Conservation (phyloP, 2,797 vertebrate genomes). For the Melanogrammus aeglefinus region DNA sequence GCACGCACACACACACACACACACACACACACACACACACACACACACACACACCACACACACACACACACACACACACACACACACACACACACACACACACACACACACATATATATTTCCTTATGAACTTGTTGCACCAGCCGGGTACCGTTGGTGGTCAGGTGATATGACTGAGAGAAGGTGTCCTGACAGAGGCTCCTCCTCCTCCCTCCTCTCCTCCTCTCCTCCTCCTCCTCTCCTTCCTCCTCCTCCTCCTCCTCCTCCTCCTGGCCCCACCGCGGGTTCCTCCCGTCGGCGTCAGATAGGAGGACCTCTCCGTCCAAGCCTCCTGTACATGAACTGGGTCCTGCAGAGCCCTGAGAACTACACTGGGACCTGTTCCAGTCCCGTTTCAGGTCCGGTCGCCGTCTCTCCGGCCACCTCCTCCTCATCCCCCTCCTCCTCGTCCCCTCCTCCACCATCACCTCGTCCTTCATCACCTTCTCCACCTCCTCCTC, state of each 20-base stretch:
- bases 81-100: too few relatives aligned
- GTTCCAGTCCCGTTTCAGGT: constrained; percentile 3
- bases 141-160: constrained; percentile 60
- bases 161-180: constrained; percentile 58
- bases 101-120: constrained; percentile 15
- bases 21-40: too few relatives aligned
- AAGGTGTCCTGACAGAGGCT: constrained; percentile 47
- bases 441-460: too few relatives aligned
- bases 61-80: too few relatives aligned
- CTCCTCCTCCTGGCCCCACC: constrained; percentile 26
- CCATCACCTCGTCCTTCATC: too few relatives aligned
- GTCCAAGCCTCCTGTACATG: constrained; percentile 59
- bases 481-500: too few relatives aligned
- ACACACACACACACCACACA: too few relatives aligned
- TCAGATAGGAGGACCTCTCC: constrained; percentile 52
- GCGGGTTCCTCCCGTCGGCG: constrained; percentile 41
- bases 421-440: constrained; percentile 25
- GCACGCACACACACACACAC: too few relatives aligned
- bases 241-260: background rate
- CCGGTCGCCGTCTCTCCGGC: constrained; percentile 25
- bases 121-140: constrained; percentile 59
- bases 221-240: constrained; percentile 19
- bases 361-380: constrained; percentile 35
- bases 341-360: constrained; percentile 11
- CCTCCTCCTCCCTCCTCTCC: background rate